A percentile compares a stretch with the other conserved stretches of the same genome.
Conservation (phyloP, 2,113 vertebrate species). For the Hoplias malabaricus region DNA sequence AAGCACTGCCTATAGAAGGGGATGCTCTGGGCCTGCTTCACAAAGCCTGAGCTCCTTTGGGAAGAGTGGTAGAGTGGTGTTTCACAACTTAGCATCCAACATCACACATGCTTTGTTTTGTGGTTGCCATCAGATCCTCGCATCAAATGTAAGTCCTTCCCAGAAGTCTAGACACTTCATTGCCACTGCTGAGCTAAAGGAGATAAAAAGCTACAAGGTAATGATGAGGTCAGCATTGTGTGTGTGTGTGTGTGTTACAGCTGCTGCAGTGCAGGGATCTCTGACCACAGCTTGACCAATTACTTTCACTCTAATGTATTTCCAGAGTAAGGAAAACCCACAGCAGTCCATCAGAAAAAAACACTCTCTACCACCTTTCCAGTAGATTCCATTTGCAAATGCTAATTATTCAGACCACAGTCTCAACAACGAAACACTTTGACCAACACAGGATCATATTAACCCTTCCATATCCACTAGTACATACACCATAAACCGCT, state of each 20-base stretch:
- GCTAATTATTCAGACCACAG: slow-evolving; percentile 28
- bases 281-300: slow-evolving; percentile 21
- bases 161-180: too few species aligned
- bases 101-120: too few species aligned
- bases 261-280: slow-evolving; percentile 41
- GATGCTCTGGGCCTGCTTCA: too few species aligned
- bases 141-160: too few species aligned
- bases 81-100: too few species aligned
- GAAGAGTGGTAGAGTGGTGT: too few species aligned
- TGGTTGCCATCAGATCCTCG: too few species aligned
- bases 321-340: slow-evolving; percentile 14
- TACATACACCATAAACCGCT: neutral
- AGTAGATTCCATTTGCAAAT: slow-evolving; percentile 31
- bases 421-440: neutral
- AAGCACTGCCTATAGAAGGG: too few species aligned
- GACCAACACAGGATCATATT: slow-evolving; percentile 7
- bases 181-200: too few species aligned
- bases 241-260: neutral
- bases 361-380: slow-evolving; percentile 15
- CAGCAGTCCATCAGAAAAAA: slow-evolving; percentile 4
- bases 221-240: too few species aligned
- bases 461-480: neutral
- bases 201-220: neutral
- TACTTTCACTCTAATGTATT: slow-evolving; percentile 6
- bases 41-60: too few species aligned